phyloP scores from a whole-genome alignment of 2,797 vertebrate genomes.

The Eupleurogrammus muticus region DNA sequence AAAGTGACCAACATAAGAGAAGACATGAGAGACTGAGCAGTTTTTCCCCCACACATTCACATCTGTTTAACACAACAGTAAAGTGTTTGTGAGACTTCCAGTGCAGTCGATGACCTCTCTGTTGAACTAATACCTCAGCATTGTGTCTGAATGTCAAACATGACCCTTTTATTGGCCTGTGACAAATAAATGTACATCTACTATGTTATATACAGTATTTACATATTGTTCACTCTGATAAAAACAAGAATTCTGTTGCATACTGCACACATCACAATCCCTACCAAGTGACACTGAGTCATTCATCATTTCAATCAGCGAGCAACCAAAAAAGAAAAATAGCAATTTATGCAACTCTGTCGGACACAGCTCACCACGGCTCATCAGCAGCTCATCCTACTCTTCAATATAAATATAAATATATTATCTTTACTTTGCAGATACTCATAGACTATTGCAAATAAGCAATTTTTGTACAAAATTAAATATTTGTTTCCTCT shows the following conservation, averaged over 20 bases:
- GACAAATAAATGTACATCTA: slow-evolving; percentile 40
- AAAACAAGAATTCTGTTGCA: slow-evolving; percentile 35
- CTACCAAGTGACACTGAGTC: slow-evolving; percentile 18
- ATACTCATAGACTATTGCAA: slow-evolving; percentile 54
- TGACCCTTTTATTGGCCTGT: slow-evolving; percentile 28
- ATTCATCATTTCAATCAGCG: slow-evolving; percentile 42
- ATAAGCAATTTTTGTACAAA: slow-evolving; percentile 65
- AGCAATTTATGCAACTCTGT: slow-evolving; percentile 18
- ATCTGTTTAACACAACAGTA: slow-evolving; percentile 5
- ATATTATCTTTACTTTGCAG: slow-evolving; percentile 53
- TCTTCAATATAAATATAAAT: slow-evolving; percentile 73
- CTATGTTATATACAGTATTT: slow-evolving; percentile 70
- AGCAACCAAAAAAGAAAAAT: slow-evolving; percentile 54
- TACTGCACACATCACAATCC: slow-evolving; percentile 23
- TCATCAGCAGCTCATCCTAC: slow-evolving; percentile 35
- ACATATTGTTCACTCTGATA: slow-evolving; percentile 53
- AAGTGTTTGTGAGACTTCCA: slow-evolving; percentile 15
- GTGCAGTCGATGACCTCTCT: slow-evolving; percentile 9
- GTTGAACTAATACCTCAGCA: slow-evolving; percentile 23
- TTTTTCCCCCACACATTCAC: slow-evolving; percentile 5
- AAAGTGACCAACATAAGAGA: slow-evolving; percentile 25
- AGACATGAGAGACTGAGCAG: slow-evolving; percentile 26
- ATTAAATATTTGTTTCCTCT: slow-evolving; percentile 54
- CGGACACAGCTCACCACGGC: slow-evolving; percentile 12
- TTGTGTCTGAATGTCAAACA: slow-evolving; percentile 1